Evolutionary conservation across 2,797 vertebrate species (phyloP).

Genomic region (Arctocebus calabarensis): DNA sequence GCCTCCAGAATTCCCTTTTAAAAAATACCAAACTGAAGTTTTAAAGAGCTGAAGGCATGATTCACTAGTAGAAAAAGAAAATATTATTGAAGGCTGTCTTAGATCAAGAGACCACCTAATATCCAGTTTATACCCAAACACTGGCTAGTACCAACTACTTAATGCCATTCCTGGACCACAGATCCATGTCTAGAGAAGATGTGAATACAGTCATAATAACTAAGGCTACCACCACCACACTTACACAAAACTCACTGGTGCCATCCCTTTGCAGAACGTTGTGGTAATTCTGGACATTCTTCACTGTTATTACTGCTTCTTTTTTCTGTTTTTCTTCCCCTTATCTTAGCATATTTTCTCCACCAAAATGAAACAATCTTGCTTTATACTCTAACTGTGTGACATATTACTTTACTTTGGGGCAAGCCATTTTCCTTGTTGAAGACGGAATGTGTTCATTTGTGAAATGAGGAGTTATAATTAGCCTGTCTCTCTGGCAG

Average conservation of each 20-base stretch:
- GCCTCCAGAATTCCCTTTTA: not conserved
- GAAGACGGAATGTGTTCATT: not conserved
- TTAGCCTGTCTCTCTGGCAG: not conserved
- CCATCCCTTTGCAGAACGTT: not conserved
- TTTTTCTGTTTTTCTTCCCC: no score
- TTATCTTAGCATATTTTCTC: not conserved
- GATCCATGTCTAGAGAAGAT: not conserved
- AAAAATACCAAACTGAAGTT: not conserved
- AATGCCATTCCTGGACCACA: not conserved
- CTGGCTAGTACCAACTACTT: not conserved
- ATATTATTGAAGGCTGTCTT: not conserved
- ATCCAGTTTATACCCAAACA: not conserved
- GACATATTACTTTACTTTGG: not conserved
- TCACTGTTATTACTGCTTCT: not conserved
- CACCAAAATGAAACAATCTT: not conserved
- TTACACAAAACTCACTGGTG: not conserved
- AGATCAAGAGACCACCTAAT: not conserved
- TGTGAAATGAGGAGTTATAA: not conserved
- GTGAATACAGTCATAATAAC: not conserved
- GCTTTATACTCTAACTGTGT: not conserved
- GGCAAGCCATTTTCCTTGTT: not conserved
- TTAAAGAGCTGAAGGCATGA: not conserved
- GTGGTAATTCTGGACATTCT: not conserved
- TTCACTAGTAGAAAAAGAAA: not conserved
- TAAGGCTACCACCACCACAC: not conserved